Evolutionary conservation across 2,888 invertebrate genomes (phyloP), one percentile per base, ranked within the genome.

Genomic region (Sylvicola cinctus): DNA sequence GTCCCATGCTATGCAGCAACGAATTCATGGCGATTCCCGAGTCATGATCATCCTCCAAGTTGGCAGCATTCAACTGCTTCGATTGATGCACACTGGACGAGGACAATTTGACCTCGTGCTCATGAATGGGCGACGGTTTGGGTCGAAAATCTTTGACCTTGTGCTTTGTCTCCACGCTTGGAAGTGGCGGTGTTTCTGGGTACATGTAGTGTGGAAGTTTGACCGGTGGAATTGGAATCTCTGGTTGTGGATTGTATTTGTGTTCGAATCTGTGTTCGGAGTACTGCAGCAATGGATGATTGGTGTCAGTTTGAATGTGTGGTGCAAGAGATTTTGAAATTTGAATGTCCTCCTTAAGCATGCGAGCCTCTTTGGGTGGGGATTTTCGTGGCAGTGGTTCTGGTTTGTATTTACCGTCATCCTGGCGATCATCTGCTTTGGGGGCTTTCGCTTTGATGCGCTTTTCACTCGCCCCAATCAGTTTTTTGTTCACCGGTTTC

Each of bases 1-100:
- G 67, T 7, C 68, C 63, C 46, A 68, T 65, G 39, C 63, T 65
- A 31, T 63, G 58, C 38, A 68, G 61, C 13, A 61, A 37, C 1
- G 68, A 67, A 33, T 74, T 72, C 62, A 81, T 70, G 6, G 76
- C 76, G 42, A 80, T 80, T 1, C 78, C 79, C 2, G 81, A 77
- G 50, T 83, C 81, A 25, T 63, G 62, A 47, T 79, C 76, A 46
- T 78, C 77, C 43, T 75, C 74, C 40, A 61, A 42, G 38, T 68
- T 66, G 13, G 68, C 65, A 28, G 65, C 67, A 41, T 68, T 68
- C 3, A 68, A 60, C 49, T 68, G 69, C 35, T 62, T 54, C n/a
- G 49, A 45, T 40, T 50, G 47, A 39, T 43, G 45, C 36, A 62
- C 62, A 13, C 55, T 43, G 7, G 37, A 48, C 11, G 52, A 51